Evolutionary conservation across 2,113 vertebrate species (phyloP).

Genomic region (Jacana jacana): DNA sequence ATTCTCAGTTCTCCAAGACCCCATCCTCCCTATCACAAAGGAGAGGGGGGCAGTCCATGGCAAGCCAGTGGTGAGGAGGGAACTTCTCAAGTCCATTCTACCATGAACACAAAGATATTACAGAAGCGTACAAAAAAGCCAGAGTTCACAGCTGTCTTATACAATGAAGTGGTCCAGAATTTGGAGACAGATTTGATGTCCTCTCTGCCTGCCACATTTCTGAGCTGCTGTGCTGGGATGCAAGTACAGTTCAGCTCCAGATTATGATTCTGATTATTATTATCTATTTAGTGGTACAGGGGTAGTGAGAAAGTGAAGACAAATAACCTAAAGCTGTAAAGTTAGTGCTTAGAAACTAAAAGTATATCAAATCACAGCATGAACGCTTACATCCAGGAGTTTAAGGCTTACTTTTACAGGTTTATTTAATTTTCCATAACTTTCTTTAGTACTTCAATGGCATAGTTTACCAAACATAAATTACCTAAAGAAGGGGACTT

Average conservation of each 20-base stretch:
- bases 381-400: not conserved
- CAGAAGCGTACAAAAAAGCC: not conserved
- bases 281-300: not conserved
- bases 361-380: not conserved
- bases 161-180: not conserved
- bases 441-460: not conserved
- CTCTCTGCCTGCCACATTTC: not conserved
- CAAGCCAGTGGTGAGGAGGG: not conserved
- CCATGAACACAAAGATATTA: not conserved
- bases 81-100: not conserved
- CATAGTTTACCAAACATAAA: not conserved
- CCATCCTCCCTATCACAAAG: accelerated
- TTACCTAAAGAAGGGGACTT: not conserved
- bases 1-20: not conserved
- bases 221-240: not conserved
- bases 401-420: not conserved
- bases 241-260: not conserved
- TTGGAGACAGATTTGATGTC: accelerated
- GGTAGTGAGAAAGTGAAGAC: not conserved
- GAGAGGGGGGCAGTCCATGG: not conserved
- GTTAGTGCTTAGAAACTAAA: not conserved
- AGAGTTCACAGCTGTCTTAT: not conserved
- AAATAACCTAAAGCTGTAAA: not conserved
- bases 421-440: not conserved
- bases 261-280: not conserved